phyloP scores from a whole-genome alignment of 2,797 vertebrate species.

The Dromococcyx pavoninus region DNA sequence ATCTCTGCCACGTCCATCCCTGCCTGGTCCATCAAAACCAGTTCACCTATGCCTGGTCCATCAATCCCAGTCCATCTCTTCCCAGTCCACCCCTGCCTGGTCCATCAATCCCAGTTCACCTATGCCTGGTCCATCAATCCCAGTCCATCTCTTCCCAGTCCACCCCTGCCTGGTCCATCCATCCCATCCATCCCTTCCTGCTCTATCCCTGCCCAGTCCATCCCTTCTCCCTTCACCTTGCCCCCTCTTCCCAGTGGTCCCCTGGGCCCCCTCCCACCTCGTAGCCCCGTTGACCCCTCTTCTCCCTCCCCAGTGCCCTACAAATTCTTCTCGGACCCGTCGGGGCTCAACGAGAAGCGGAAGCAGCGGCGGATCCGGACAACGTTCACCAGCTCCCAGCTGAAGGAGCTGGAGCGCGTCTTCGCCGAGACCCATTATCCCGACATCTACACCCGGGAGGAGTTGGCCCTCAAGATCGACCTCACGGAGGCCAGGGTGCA shows the following conservation, averaged over 20 bases:
- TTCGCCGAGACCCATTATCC: slow-evolving; percentile 97
- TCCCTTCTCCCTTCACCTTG: neutral
- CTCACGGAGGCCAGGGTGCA: slow-evolving; percentile 95
- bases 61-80: too few species aligned
- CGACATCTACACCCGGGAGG: slow-evolving; percentile 96
- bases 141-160: too few species aligned
- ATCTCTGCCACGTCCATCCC: too few species aligned
- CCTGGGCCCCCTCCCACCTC: too few species aligned
- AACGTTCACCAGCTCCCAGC: slow-evolving; percentile 95
- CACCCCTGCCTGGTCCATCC: neutral
- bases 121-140: too few species aligned
- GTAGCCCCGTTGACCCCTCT: too few species aligned
- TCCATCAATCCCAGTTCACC: too few species aligned
- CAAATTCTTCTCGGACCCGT: slow-evolving; percentile 96
- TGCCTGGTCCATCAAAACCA: too few species aligned
- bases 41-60: too few species aligned
- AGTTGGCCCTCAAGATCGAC: slow-evolving; percentile 95
- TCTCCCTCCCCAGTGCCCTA: slow-evolving; percentile 74
- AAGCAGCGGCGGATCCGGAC: slow-evolving; percentile 96
- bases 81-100: too few species aligned
- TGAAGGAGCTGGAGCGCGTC: slow-evolving; percentile 95
- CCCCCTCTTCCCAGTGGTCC: too few species aligned
- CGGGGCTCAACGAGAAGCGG: slow-evolving; percentile 93
- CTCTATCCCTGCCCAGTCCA: neutral
- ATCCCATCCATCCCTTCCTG: neutral